phyloP scores from a whole-genome alignment of 2,888 invertebrate species.

The Tricholauxania praeusta region DNA sequence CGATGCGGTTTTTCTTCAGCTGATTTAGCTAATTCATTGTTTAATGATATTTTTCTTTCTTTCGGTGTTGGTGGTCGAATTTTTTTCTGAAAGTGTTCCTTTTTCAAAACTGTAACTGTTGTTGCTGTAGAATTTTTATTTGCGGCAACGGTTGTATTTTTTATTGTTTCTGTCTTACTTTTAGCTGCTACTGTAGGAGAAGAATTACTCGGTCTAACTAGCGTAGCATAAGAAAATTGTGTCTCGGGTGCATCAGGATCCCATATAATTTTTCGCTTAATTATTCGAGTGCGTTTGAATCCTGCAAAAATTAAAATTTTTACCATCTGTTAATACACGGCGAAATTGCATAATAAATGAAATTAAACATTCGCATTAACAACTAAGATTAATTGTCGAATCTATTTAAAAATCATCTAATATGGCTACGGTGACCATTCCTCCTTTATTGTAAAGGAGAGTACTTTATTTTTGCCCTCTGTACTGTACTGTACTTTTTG shows the following conservation, averaged over 20 bases:
- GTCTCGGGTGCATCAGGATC: constrained; percentile 72
- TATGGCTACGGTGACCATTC: too few species aligned
- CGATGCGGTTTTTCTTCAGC: constrained; percentile 40
- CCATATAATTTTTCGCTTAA: constrained; percentile 81
- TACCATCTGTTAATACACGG: background rate
- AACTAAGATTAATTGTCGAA: too few species aligned
- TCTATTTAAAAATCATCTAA: too few species aligned
- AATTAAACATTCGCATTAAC: too few species aligned
- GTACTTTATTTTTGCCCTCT: too few species aligned
- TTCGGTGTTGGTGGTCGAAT: constrained; percentile 54
- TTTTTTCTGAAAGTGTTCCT: constrained; percentile 45
- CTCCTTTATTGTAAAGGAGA: too few species aligned
- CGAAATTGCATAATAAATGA: too few species aligned
- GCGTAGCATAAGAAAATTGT: constrained; percentile 67
- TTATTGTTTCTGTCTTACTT: constrained; percentile 43
- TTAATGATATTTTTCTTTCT: constrained; percentile 43
- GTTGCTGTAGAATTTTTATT: constrained; percentile 25
- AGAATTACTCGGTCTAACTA: constrained; percentile 52
- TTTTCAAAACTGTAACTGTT: constrained; percentile 28
- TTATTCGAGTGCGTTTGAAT: constrained; percentile 70
- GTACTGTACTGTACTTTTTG: too few species aligned
- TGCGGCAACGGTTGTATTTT: constrained; percentile 37
- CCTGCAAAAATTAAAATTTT: constrained; percentile 45
- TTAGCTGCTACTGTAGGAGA: constrained; percentile 34
- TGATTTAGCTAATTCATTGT: constrained; percentile 12